Percentiles rank a stretch among this genome's conserved stretches.
These are phyloP conservation scores for Glareola pratincola DNA, from an alignment of 2,113 vertebrate species.

Conservation along the genomic window DNA sequence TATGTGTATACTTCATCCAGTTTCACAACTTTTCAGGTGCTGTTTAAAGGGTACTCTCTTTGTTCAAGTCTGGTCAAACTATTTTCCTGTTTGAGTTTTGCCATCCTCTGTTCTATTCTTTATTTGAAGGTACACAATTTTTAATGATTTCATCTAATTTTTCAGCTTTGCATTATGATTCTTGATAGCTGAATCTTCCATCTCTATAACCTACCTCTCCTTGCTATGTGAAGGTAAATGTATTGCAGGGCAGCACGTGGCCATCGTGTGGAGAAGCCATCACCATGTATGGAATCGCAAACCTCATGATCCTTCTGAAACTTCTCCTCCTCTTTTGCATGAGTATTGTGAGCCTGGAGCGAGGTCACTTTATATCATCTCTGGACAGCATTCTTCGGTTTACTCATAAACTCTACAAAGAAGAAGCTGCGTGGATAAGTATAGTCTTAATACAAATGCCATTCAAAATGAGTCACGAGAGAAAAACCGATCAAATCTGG, in stretches of 20 bases:
- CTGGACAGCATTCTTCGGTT: neutral
- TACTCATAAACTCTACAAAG: neutral
- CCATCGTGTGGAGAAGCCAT: neutral
- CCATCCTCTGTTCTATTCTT: neutral
- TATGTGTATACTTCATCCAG: neutral
- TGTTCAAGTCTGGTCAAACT: neutral
- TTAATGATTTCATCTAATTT: neutral
- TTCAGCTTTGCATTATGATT: neutral
- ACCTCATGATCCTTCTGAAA: neutral
- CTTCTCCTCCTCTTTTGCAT: neutral
- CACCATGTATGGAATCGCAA: neutral
- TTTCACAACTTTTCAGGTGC: neutral
- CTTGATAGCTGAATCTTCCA: neutral
- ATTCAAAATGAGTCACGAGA: neutral
- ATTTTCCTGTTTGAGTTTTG: neutral
- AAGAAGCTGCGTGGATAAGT: neutral
- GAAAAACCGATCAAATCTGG: neutral
- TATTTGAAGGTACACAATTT: neutral
- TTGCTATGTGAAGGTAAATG: neutral
- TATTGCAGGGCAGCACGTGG: neutral
- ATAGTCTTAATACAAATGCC: neutral
- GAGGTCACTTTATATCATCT: neutral
- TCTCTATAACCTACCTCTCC: neutral
- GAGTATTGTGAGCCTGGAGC: neutral
- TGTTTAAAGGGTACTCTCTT: neutral